phyloP scores from a whole-genome alignment of 1,140 invertebrate genomes.

The Drosophila tsacasi region DNA sequence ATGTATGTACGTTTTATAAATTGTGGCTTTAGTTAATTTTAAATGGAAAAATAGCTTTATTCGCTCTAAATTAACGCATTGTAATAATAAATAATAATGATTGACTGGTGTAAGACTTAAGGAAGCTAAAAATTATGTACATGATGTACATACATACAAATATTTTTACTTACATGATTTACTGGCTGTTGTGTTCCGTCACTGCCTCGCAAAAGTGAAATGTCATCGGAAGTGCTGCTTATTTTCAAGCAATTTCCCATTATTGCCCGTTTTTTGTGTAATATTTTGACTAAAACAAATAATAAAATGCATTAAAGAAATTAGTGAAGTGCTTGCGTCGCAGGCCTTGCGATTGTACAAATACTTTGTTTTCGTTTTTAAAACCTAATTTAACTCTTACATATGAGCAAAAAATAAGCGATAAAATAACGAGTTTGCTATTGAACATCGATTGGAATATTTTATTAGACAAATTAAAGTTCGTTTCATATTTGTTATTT shows the following conservation, averaged over 20 bases:
- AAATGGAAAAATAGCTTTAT: not conserved
- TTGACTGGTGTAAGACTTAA: not conserved
- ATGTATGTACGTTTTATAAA: too few species aligned
- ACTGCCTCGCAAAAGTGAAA: slow-evolving; percentile 87
- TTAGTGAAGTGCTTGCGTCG: too few species aligned
- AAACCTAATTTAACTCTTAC: too few species aligned
- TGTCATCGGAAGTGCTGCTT: slow-evolving; percentile 87
- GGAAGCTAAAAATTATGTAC: not conserved
- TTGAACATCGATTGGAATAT: not conserved
- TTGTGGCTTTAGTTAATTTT: not conserved
- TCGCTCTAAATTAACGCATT: too few species aligned
- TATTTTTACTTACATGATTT: slow-evolving; percentile 41
- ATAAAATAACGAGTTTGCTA: not conserved
- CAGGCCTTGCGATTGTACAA: not conserved
- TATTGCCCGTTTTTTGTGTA: slow-evolving; percentile 2
- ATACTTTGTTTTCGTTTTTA: not conserved
- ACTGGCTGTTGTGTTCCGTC: slow-evolving; percentile 26
- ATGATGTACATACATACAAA: not conserved
- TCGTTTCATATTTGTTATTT: not conserved
- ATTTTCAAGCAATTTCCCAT: slow-evolving; percentile 89
- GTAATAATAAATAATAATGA: too few species aligned
- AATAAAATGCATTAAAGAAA: not conserved
- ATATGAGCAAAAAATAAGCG: not conserved
- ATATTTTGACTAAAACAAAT: slow-evolving; percentile 17
- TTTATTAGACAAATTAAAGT: not conserved